Evolutionary conservation across 2,797 vertebrate species (phyloP).

Genomic region (Pantherophis vulpinus): DNA sequence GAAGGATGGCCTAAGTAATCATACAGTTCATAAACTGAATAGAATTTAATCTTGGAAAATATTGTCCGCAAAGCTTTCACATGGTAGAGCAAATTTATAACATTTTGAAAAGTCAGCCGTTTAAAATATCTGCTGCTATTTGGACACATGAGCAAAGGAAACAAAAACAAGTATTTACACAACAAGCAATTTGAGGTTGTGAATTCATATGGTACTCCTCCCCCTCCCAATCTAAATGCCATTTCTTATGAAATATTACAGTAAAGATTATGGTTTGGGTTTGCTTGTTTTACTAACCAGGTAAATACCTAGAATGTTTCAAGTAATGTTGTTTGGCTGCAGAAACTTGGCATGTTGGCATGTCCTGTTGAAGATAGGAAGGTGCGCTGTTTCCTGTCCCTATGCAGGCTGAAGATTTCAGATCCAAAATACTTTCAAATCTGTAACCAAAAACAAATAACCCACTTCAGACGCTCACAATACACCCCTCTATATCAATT

Average conservation of each 20-base stretch:
- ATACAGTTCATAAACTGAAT: neutral
- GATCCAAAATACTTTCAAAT: constrained; percentile 85
- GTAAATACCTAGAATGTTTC: constrained; percentile 90
- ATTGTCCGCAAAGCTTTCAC: neutral
- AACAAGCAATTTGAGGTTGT: neutral
- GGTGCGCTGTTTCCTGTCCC: constrained; percentile 78
- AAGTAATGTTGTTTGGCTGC: constrained; percentile 89
- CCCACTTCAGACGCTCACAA: neutral
- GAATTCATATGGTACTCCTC: neutral
- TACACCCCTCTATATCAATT: neutral
- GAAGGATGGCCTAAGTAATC: neutral
- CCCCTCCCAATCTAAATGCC: too few species aligned
- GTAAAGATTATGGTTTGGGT: neutral
- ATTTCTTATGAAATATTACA: neutral
- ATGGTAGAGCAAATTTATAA: neutral
- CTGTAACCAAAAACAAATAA: constrained; percentile 66
- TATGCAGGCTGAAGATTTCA: constrained; percentile 75
- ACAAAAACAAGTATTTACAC: neutral
- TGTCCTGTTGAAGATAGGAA: constrained; percentile 76
- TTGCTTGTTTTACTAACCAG: constrained; percentile 76
- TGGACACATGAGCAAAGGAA: neutral
- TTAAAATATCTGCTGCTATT: neutral
- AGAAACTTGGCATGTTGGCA: constrained; percentile 75
- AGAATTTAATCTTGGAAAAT: neutral
- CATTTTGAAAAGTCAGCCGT: neutral